Base-by-base conservation (phyloP, 2,797 vertebrate species). In the Siniperca undulata region DNA sequence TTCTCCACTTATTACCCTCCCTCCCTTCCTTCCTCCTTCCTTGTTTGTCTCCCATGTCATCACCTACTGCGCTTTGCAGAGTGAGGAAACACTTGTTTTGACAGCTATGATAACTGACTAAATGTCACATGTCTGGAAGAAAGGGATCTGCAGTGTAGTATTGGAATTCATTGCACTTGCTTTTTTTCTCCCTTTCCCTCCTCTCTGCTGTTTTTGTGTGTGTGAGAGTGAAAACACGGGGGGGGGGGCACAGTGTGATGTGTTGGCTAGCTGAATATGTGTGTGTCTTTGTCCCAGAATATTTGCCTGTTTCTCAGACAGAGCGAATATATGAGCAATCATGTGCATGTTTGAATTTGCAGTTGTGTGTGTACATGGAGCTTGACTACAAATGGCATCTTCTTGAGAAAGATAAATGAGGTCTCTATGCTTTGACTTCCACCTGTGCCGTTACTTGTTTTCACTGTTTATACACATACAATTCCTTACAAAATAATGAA, bases 41-140 rank as follows among this genome's bases (percentile, higher is more conserved):
- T 66, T 82, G 61, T 83, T 89, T 86, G 83, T 87, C 81, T 88
- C 79, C 81, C 67, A 78, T 38, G 52, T 74, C 77, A 80, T 87
- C 83, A 81, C 53, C 78, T 75, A 77, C 88, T 83, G 86, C 5
- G 53, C 86, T 77, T 78, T 88, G 78, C 83, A 83, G 70, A 87
- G 76, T 60, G 71, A 89, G 86, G 86, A 92, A 92, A 88, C 82
- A 84, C 77, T 92, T 93, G 87, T 93, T 94, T 93, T 94, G 94
- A 94, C 91, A 90, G 90, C 84, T 89, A 22, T 85, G 86, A 93
- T 90, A 93, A 91, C 86, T 85, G 90, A 91, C 88, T 88, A 92
- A 92, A 94, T 93, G 92, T 91, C 91, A 94, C 74, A 82, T 81
- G 79, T 78, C 84, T 90, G 78, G 78, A 84, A 82, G 62, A 80